phyloP scores from a whole-genome alignment of 2,113 vertebrate species.

The Cisticola juncidis region DNA sequence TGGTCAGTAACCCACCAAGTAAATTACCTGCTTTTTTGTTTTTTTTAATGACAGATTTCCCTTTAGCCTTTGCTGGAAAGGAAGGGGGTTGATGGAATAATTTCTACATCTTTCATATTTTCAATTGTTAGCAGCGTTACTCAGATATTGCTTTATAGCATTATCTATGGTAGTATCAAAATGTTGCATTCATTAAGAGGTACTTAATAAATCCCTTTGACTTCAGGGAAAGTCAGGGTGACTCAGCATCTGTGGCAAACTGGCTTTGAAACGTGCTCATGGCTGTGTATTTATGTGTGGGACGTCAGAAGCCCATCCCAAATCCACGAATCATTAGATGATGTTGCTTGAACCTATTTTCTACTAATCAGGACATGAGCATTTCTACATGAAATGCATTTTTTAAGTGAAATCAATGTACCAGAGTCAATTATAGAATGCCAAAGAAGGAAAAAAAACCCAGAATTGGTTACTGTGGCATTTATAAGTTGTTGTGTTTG shows the following conservation, averaged over 20 bases:
- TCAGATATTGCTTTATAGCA: fast-evolving
- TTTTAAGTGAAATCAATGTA: background rate
- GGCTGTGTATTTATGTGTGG: background rate
- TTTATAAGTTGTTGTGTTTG: background rate
- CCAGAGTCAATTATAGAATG: background rate
- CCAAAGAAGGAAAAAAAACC: background rate
- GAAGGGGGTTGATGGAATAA: background rate
- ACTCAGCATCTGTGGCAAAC: background rate
- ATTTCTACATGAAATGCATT: background rate
- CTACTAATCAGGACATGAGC: background rate
- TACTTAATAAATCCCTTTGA: background rate
- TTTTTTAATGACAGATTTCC: background rate
- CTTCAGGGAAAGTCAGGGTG: background rate
- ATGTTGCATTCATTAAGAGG: background rate
- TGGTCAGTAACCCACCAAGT: fast-evolving
- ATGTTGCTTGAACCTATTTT: background rate
- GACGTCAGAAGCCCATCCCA: background rate
- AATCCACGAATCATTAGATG: background rate
- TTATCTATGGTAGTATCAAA: background rate
- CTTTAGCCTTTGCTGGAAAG: background rate
- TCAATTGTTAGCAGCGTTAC: background rate
- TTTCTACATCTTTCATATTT: background rate
- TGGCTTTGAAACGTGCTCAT: fast-evolving
- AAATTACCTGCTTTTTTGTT: background rate
- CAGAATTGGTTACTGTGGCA: background rate